Conservation (phyloP, 2,888 invertebrate species). For the Nomada ferruginata region DNA sequence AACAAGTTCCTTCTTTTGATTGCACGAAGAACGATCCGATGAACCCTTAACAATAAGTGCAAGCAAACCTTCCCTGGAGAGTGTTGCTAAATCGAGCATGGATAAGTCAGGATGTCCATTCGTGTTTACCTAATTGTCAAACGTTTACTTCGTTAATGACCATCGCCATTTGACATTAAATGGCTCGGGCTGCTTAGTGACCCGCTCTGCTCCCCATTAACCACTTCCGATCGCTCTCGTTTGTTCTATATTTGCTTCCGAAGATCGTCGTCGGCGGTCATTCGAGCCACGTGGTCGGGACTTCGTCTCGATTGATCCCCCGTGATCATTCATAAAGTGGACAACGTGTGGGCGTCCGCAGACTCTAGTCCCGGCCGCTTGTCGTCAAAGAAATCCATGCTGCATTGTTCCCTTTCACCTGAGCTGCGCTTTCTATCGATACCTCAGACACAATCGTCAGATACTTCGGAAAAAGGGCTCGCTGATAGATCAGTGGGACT, state of each 20-base stretch:
- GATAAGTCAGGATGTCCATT: conserved; percentile 25
- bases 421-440: no score
- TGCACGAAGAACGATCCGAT: conserved; percentile 25
- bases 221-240: conserved; percentile 2
- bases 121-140: conserved; percentile 23
- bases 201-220: conserved; percentile 24
- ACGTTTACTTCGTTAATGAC: conserved; percentile 20
- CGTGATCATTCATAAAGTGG: not conserved
- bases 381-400: no score
- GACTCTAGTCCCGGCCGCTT: no score
- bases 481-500: no score
- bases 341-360: not conserved
- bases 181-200: conserved; percentile 24
- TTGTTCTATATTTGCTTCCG: conserved; percentile 10
- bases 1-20: not conserved
- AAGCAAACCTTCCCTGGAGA: conserved; percentile 24
- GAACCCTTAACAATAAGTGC: conserved; percentile 44
- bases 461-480: no score
- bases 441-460: no score
- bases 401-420: no score
- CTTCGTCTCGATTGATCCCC: not conserved
- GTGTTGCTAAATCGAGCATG: conserved; percentile 32
- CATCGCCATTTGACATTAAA: conserved; percentile 24
- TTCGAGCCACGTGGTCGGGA: not conserved
- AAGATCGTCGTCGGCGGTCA: not conserved